These are phyloP conservation scores for Stratiomys singularior DNA, from an alignment of 2,888 invertebrate genomes.

Conservation along the genomic window DNA sequence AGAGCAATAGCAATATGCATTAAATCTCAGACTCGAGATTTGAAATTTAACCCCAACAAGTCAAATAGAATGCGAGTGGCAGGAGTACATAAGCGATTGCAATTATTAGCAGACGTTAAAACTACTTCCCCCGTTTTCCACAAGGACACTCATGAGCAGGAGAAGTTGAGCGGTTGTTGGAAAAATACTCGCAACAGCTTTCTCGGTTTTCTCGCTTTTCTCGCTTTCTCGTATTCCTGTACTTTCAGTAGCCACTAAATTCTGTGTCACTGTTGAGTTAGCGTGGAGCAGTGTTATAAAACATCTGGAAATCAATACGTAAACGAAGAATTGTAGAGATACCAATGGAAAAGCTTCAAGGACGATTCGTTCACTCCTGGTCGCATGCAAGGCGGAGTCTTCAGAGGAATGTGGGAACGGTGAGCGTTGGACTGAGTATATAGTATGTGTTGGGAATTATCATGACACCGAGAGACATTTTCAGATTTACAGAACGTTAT, in stretches of 20 bases:
- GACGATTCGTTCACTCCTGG: constrained; percentile 29
- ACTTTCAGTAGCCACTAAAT: constrained; percentile 1
- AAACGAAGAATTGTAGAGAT: constrained; percentile 39
- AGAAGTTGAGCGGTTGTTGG: too few species aligned
- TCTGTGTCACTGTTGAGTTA: neutral
- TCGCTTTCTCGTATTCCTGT: neutral
- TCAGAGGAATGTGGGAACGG: constrained; percentile 24
- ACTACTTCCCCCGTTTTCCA: constrained; percentile 4
- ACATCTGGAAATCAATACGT: constrained; percentile 34
- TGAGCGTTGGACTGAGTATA: constrained; percentile 6
- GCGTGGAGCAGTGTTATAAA: constrained; percentile 1
- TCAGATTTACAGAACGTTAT: constrained; percentile 24
- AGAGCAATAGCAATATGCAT: constrained; percentile 22
- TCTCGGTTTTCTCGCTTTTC: neutral
- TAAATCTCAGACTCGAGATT: constrained; percentile 40
- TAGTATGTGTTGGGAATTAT: constrained; percentile 1
- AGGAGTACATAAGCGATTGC: constrained; percentile 34
- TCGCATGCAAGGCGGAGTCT: constrained; percentile 37
- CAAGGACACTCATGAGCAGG: neutral
- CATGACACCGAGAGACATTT: constrained; percentile 22
- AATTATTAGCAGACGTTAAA: constrained; percentile 11
- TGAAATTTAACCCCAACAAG: constrained; percentile 43
- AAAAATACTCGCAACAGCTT: too few species aligned
- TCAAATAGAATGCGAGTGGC: constrained; percentile 30
- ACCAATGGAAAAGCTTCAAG: constrained; percentile 42